Percentiles rank a stretch among this genome's conserved stretches.
These are phyloP conservation scores for Tympanoctomys barrerae DNA, from an alignment of 2,797 vertebrate genomes.

Conservation along the genomic window DNA sequence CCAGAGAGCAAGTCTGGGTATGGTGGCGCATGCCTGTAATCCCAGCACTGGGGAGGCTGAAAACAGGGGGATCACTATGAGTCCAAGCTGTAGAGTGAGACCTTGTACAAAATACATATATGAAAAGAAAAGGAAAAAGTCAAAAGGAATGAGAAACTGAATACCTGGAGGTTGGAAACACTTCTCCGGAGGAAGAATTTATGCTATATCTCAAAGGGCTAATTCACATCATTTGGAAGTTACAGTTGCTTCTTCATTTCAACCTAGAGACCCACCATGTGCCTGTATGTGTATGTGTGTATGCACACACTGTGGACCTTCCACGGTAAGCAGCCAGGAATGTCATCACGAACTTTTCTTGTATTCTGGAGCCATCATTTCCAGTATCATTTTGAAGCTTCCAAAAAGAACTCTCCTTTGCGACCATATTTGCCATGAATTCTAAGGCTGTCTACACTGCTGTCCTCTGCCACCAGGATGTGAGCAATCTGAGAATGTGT, in stretches of 20 bases:
- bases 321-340: slow-evolving; percentile 27
- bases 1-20: too few relatives aligned
- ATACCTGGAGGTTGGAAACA: not conserved
- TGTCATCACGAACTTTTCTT: slow-evolving; percentile 56
- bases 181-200: not conserved
- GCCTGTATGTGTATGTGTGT: not conserved
- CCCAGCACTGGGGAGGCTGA: too few relatives aligned
- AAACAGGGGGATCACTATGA: too few relatives aligned
- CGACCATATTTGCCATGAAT: slow-evolving; percentile 10
- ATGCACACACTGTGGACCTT: not conserved
- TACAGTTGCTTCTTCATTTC: slow-evolving; percentile 52
- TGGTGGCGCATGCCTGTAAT: too few relatives aligned
- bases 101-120: too few relatives aligned
- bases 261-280: not conserved
- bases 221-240: slow-evolving; percentile 15
- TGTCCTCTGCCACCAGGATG: slow-evolving; percentile 43
- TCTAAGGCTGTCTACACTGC: not conserved
- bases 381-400: slow-evolving; percentile 21
- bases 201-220: slow-evolving; percentile 32
- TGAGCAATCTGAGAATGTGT: not conserved
- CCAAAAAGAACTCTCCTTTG: slow-evolving; percentile 35
- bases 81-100: too few relatives aligned
- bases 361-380: slow-evolving; percentile 61
- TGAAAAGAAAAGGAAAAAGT: not conserved
- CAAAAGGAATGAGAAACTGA: slow-evolving; percentile 20